These are phyloP conservation scores for Ctenosaura bakeri DNA, from an alignment of 2,797 vertebrate species.

Conservation along the genomic window DNA sequence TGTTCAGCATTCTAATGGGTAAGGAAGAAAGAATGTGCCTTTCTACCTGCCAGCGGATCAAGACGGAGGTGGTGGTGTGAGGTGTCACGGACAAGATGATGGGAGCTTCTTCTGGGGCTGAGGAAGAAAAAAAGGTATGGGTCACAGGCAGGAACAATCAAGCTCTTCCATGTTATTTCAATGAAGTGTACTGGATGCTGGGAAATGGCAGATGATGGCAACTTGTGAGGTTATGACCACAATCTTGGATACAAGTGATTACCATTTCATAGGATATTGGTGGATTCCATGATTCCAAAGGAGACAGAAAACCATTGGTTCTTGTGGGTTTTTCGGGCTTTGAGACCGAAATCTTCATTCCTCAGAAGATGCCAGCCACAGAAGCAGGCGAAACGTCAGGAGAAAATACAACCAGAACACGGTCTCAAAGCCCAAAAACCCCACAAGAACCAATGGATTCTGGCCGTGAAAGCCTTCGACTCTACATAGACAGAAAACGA, in stretches of 20 bases:
- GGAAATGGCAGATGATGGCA: background rate
- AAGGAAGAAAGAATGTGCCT: background rate
- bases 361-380: no score
- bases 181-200: background rate
- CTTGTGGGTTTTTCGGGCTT: no score
- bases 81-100: constrained; percentile 91
- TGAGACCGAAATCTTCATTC: no score
- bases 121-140: constrained; percentile 38
- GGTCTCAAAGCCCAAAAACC: no score
- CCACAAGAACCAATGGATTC: no score
- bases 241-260: background rate
- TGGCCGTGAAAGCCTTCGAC: no score
- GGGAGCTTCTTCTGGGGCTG: constrained; percentile 86
- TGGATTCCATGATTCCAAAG: background rate
- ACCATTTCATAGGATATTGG: background rate
- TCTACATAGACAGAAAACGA: background rate
- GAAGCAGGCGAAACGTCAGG: no score
- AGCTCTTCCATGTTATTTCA: background rate
- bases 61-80: constrained; percentile 94
- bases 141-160: background rate
- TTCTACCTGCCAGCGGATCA: constrained; percentile 95
- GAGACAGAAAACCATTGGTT: background rate
- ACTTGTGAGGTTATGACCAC: background rate
- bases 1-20: background rate
- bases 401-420: no score